phyloP scores from a whole-genome alignment of 2,888 invertebrate genomes.

The Drosophila lacicola region DNA sequence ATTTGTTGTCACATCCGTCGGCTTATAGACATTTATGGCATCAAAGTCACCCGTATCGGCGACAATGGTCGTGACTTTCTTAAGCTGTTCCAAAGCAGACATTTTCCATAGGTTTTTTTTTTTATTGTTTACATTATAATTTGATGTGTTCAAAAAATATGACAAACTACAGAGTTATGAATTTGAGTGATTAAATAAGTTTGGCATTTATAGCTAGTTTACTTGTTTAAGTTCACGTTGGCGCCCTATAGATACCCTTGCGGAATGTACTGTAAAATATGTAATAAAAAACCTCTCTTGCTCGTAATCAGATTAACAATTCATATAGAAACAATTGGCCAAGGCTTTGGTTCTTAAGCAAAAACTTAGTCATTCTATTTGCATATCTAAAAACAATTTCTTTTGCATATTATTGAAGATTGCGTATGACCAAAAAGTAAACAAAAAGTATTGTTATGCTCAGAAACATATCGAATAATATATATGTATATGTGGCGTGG shows the following conservation, averaged over 20 bases:
- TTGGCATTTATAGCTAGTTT: background rate
- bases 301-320: too few relatives aligned
- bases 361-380: too few relatives aligned
- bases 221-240: slow-evolving; percentile 2
- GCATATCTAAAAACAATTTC: too few relatives aligned
- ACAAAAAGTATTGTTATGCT: too few relatives aligned
- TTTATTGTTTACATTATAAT: background rate
- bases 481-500: too few relatives aligned
- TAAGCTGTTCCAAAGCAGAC: slow-evolving; percentile 27
- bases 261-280: background rate
- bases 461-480: too few relatives aligned
- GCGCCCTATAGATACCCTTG: background rate
- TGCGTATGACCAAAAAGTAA: too few relatives aligned
- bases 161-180: background rate
- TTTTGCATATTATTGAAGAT: too few relatives aligned
- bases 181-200: background rate
- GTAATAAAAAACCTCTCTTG: background rate
- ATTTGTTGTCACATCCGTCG: slow-evolving; percentile 99
- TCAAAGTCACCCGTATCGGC: slow-evolving; percentile 25
- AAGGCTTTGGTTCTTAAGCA: too few relatives aligned
- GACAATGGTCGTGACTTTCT: slow-evolving; percentile 21
- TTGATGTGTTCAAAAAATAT: background rate
- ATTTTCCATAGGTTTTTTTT: background rate
- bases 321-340: too few relatives aligned
- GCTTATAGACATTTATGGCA: slow-evolving; percentile 83